phyloP scores from a whole-genome alignment of 2,113 vertebrate genomes.

The Porphyrio hochstetteri region DNA sequence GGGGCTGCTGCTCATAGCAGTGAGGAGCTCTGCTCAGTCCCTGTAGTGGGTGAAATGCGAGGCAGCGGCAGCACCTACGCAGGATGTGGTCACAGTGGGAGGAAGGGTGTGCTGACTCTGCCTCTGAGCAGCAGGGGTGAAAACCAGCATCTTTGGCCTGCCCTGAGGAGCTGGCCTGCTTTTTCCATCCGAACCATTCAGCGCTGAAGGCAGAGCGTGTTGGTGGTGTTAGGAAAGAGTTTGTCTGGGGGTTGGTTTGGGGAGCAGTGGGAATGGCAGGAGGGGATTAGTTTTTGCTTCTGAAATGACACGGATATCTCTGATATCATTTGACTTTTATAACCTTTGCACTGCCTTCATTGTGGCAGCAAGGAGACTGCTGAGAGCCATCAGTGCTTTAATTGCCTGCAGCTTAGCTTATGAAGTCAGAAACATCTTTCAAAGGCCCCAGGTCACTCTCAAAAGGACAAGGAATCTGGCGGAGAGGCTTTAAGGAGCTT shows the following conservation, averaged over 20 bases:
- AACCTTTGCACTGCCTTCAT: neutral
- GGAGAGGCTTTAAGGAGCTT: neutral
- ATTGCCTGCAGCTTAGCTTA: neutral
- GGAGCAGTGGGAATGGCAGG: neutral
- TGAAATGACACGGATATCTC: neutral
- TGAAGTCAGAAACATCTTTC: neutral
- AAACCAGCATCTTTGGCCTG: neutral
- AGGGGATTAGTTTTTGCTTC: neutral
- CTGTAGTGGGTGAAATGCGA: neutral
- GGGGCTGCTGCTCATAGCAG: neutral
- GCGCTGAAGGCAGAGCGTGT: neutral
- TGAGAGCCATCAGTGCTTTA: neutral
- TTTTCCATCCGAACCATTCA: neutral
- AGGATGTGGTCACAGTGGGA: neutral
- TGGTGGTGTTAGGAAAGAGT: neutral
- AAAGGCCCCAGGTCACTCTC: neutral
- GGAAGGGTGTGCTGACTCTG: neutral
- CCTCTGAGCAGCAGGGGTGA: neutral
- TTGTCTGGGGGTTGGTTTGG: neutral
- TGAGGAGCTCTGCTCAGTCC: neutral
- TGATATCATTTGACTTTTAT: neutral
- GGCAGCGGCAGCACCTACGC: rapidly evolving
- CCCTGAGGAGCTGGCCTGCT: neutral
- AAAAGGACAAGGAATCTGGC: neutral
- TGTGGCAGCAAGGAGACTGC: neutral